A percentile compares a stretch with the other conserved stretches of the same genome.
Conservation (phyloP, 2,113 vertebrate genomes). For the Manacus vitellinus region DNA sequence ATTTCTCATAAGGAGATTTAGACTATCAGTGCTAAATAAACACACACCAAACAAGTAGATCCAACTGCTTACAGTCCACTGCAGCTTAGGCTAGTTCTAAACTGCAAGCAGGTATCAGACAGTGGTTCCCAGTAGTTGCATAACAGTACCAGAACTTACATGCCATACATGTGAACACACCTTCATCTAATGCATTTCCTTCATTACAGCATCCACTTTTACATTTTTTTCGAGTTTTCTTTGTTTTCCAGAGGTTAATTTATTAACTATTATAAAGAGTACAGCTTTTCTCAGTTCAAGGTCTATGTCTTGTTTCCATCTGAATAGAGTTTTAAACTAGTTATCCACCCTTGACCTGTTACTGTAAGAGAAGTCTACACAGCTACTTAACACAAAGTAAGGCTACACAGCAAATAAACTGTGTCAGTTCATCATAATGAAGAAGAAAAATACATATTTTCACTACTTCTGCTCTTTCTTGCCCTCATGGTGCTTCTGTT, state of each 20-base stretch:
- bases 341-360: neutral
- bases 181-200: neutral
- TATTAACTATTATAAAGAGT: neutral
- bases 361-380: neutral
- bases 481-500: neutral
- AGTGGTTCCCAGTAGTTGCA: neutral
- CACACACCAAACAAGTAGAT: neutral
- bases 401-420: neutral
- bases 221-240: fast-evolving
- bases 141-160: neutral
- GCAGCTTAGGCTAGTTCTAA: neutral
- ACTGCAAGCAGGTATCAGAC: neutral
- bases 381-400: neutral
- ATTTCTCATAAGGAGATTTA: neutral
- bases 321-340: neutral
- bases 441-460: neutral
- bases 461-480: neutral
- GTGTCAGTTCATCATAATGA: neutral
- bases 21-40: neutral
- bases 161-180: neutral
- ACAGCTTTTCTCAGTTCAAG: neutral
- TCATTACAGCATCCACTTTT: neutral
- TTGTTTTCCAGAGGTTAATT: neutral
- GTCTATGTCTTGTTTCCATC: neutral
- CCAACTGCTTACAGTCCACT: neutral